Percentiles rank a stretch among this genome's conserved stretches.
phyloP scores from a whole-genome alignment of 2,113 vertebrate species.

The Cyanoliseus patagonus region DNA sequence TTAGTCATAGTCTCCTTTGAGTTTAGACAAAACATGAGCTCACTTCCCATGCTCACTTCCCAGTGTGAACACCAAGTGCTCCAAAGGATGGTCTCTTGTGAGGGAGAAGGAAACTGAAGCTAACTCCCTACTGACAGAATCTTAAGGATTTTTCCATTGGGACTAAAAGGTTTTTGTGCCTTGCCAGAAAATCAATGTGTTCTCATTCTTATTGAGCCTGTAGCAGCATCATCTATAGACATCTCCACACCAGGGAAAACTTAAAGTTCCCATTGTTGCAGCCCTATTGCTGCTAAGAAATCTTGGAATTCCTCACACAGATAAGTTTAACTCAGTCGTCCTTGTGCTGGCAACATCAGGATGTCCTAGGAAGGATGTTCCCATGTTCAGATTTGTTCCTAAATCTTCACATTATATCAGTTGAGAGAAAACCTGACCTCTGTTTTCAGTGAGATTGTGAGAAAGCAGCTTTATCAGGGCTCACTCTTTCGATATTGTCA shows the following conservation, averaged over 20 bases:
- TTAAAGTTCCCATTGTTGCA: background rate
- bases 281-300: background rate
- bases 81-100: background rate
- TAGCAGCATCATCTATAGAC: background rate
- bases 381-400: background rate
- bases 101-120: background rate
- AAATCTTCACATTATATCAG: background rate
- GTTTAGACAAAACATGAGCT: background rate
- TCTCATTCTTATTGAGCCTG: slow-evolving; percentile 15
- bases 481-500: background rate
- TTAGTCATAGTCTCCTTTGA: background rate
- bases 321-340: background rate
- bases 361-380: background rate
- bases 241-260: background rate
- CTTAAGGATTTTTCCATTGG: background rate
- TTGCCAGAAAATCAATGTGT: slow-evolving; percentile 47
- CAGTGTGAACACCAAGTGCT: background rate
- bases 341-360: background rate
- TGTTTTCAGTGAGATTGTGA: background rate
- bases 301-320: background rate
- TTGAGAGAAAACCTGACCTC: background rate
- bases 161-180: background rate
- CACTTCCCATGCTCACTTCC: background rate
- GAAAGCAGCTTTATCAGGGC: background rate
- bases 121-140: background rate